Percentiles rank a stretch among this genome's conserved stretches.
Conservation (phyloP, 2,888 invertebrate species). For the Tolmerus cingulatus region DNA sequence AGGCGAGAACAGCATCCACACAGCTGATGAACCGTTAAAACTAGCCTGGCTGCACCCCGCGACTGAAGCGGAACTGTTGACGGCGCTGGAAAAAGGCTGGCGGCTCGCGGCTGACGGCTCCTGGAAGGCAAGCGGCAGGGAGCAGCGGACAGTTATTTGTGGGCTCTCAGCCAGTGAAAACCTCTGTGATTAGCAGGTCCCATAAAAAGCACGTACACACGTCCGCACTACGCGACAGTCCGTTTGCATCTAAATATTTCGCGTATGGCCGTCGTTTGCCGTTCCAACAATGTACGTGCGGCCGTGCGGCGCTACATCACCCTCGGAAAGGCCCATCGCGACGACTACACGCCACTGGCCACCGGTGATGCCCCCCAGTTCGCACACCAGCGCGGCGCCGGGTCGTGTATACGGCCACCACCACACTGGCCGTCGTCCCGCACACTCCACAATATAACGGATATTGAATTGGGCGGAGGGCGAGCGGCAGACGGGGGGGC, state of each 20-base stretch:
- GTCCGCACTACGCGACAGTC: conserved; percentile 64
- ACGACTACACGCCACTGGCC: conserved; percentile 44
- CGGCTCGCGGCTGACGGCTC: too few species aligned
- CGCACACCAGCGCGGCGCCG: not conserved
- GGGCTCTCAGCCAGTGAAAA: not conserved
- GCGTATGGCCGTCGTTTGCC: conserved; percentile 54
- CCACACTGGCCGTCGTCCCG: not conserved
- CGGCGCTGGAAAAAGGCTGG: not conserved
- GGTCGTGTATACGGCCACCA: not conserved
- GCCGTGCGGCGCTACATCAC: conserved; percentile 41
- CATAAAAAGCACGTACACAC: conserved; percentile 50
- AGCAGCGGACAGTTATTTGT: not conserved
- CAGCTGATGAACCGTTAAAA: conserved; percentile 33
- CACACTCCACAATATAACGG: not conserved
- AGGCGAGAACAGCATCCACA: not conserved
- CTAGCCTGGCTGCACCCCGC: not conserved
- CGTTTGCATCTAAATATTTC: conserved; percentile 64
- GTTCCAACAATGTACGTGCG: conserved; percentile 53
- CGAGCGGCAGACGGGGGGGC: not conserved
- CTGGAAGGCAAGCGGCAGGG: not conserved
- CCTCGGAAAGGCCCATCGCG: conserved; percentile 43
- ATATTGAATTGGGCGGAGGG: too few species aligned
- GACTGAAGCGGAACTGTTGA: not conserved
- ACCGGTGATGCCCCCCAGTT: conserved; percentile 45
- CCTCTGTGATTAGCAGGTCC: conserved; percentile 16